Evolutionary conservation across 2,797 vertebrate genomes (phyloP).

Genomic region (Tauraco hartlaubi): DNA sequence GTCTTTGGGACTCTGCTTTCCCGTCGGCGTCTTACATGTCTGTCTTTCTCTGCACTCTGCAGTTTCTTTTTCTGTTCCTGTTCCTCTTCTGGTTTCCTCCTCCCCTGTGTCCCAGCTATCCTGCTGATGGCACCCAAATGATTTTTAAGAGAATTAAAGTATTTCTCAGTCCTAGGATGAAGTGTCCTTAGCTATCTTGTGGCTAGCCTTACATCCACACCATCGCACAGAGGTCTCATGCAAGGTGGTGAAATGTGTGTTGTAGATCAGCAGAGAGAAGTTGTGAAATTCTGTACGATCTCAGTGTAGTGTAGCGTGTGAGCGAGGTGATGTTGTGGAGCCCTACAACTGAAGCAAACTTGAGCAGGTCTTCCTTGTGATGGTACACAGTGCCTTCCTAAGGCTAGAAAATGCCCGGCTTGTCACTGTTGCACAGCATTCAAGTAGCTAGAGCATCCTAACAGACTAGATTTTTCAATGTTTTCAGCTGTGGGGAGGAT

Average conservation of each 20-base stretch:
- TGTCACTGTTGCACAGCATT: background rate
- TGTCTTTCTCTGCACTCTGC: background rate
- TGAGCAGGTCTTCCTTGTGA: background rate
- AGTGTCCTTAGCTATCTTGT: background rate
- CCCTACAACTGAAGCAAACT: background rate
- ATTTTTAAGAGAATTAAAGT: background rate
- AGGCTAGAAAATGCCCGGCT: background rate
- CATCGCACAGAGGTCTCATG: accelerated
- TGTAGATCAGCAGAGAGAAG: background rate
- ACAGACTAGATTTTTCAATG: background rate
- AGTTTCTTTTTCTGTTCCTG: constrained; percentile 19
- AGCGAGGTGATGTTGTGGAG: background rate
- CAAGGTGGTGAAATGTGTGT: accelerated
- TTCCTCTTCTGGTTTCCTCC: background rate
- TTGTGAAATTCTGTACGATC: accelerated
- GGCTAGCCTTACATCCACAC: background rate
- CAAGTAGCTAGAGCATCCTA: background rate
- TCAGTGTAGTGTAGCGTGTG: accelerated
- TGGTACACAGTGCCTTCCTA: background rate
- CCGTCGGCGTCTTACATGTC: background rate
- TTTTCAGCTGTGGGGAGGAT: background rate
- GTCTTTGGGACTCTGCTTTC: background rate
- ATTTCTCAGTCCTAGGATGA: background rate
- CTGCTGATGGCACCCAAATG: background rate
- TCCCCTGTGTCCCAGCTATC: background rate